Conservation (phyloP, 2,113 vertebrate species). For the Chrysemys picta region DNA sequence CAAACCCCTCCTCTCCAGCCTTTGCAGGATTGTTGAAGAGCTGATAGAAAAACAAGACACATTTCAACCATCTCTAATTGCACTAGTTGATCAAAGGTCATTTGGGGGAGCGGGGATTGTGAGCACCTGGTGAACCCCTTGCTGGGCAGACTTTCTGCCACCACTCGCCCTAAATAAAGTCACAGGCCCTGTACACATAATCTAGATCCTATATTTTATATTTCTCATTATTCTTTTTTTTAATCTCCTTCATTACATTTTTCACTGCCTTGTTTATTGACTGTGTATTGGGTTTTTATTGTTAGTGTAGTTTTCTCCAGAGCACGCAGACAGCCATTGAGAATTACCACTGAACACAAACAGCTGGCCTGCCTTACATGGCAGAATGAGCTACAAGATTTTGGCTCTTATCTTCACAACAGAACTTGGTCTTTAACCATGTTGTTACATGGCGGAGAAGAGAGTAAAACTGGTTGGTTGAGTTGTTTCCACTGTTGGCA, state of each 20-base stretch:
- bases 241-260: fast-evolving
- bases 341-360: not conserved
- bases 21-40: not conserved
- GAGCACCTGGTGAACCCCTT: not conserved
- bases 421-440: not conserved
- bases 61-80: not conserved
- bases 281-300: not conserved
- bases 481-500: not conserved
- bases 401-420: not conserved
- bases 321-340: not conserved
- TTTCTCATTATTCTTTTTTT: not conserved
- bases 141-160: not conserved
- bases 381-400: not conserved
- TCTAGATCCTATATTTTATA: not conserved
- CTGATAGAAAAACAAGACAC: not conserved
- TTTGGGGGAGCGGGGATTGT: not conserved
- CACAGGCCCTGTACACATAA: not conserved
- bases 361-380: not conserved
- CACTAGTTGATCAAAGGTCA: not conserved
- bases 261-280: not conserved
- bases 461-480: not conserved
- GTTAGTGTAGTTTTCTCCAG: not conserved
- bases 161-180: not conserved
- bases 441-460: not conserved
- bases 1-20: not conserved